Conservation (phyloP, 1,140 invertebrate genomes). For the Trichonephila inaurata region DNA sequence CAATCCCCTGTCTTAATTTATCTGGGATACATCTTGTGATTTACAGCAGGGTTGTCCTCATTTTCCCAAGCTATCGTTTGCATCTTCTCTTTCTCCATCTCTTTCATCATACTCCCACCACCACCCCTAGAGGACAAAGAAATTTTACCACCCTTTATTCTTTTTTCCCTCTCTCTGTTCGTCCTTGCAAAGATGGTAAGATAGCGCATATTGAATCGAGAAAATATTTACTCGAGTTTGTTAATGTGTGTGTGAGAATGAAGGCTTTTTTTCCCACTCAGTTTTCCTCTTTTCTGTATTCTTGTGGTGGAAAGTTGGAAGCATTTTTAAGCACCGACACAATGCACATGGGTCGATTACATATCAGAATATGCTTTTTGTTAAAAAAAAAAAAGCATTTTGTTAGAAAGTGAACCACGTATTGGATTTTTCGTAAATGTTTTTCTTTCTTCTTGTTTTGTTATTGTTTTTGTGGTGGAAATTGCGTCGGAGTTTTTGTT, state of each 20-base stretch:
- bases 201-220: background rate
- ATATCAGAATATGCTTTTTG: background rate
- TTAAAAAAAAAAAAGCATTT: background rate
- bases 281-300: background rate
- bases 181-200: background rate
- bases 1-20: slow-evolving; percentile 60
- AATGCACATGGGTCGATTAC: background rate
- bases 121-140: slow-evolving; percentile 41
- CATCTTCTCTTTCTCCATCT: background rate
- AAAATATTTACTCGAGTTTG: slow-evolving; percentile 43
- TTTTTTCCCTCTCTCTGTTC: background rate
- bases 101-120: background rate
- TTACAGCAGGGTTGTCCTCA: slow-evolving; percentile 38
- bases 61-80: slow-evolving; percentile 41
- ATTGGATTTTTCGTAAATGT: slow-evolving; percentile 2
- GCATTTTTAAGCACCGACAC: background rate
- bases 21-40: slow-evolving; percentile 40
- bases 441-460: background rate
- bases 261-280: background rate
- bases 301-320: background rate
- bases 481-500: background rate
- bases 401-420: background rate
- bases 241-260: background rate
- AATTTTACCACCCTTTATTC: background rate
- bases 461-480: background rate